Conservation (phyloP, 2,113 vertebrate species). For the Irena cyanogastra region DNA sequence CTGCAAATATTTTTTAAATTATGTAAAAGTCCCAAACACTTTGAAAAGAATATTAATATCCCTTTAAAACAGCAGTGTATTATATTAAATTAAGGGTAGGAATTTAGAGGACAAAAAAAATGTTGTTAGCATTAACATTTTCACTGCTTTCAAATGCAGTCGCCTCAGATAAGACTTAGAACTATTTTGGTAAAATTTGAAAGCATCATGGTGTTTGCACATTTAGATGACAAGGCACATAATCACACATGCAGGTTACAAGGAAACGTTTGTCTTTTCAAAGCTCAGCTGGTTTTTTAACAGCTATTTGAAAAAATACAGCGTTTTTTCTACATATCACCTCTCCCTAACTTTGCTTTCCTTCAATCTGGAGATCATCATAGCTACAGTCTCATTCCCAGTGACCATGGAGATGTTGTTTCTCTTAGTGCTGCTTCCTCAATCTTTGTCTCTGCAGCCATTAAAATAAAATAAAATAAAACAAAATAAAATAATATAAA, state of each 20-base stretch:
- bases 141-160: slow-evolving; percentile 2
- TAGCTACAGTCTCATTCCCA: neutral
- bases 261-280: neutral
- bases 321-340: neutral
- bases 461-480: neutral
- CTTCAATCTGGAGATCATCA: neutral
- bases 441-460: neutral
- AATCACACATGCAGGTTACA: neutral
- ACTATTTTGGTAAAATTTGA: slow-evolving; percentile 23
- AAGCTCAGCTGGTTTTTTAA: neutral
- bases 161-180: neutral
- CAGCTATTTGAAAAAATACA: neutral
- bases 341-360: neutral
- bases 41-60: slow-evolving; percentile 70
- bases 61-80: slow-evolving; percentile 49
- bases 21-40: slow-evolving; percentile 68
- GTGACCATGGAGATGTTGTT: neutral
- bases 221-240: neutral
- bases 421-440: neutral
- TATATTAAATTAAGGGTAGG: slow-evolving; percentile 60
- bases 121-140: slow-evolving; percentile 30
- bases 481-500: neutral
- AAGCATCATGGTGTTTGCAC: neutral
- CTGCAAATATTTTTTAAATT: slow-evolving; percentile 73
- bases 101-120: slow-evolving; percentile 55